Evolutionary conservation across 2,113 vertebrate species (phyloP), one percentile per base, ranked within the genome.

Genomic region (Ailuropoda melanoleuca): DNA sequence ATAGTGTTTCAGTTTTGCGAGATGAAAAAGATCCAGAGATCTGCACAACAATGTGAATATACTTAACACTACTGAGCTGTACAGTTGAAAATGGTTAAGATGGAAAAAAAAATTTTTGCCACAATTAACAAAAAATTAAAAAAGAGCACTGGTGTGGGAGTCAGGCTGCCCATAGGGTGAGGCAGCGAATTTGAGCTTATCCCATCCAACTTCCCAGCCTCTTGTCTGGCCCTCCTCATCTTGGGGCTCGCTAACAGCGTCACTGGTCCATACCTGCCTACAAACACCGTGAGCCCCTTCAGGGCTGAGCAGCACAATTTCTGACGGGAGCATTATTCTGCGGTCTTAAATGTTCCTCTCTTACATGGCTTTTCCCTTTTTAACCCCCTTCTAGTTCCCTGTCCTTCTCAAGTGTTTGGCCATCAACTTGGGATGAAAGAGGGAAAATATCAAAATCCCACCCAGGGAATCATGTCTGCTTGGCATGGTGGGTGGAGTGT

Each of bases 261-360:
- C 34, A 3, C 62, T 8, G 29, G 26, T 17, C 18, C 66, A 1
- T n/a, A 24, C 3, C 58, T 6, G 6, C 75, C 34, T 81, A 0
- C 53, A 4, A 0, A 0, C 24, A 0, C 4, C 4, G 0, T 24
- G 86, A 10, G 17, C n/a, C 60, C 43, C 43, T 0, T 26, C 48
- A 39, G 64, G 46, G 50, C 10, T 26, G 1, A 55, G 31, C 24
- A 11, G 1, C 21, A 1, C 2, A 8, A 8, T 21, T 74, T 60
- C 43, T 62, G 56, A 77, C 62, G 50, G 43, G n/a, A 31, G 6
- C 18, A 39, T 60, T 70, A 18, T 34, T 11, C 64, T 62, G 37
- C n/a, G 9, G 37, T 77, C 6, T 0, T 62, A 31, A 78, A 21
- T 77, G 70, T 31, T 83, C 43, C 68, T 62, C 23, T 81, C 14